Conservation (phyloP, 35 echinoderm and acorn worm species). For the Patiria miniata region DNA sequence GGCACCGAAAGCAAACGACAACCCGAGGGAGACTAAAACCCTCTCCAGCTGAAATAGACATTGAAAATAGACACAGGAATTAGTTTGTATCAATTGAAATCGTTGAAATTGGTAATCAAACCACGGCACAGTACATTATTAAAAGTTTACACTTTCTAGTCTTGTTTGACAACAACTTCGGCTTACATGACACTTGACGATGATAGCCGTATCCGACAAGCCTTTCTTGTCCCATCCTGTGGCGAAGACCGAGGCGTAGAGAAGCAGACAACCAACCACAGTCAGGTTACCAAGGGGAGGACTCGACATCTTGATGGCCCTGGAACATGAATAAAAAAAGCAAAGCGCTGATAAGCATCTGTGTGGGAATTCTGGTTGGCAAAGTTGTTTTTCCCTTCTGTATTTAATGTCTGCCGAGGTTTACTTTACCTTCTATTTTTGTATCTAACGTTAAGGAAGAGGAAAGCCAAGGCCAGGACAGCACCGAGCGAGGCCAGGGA, state of each 20-base stretch:
- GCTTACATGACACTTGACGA: constrained; percentile 27
- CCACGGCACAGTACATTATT: too few species aligned
- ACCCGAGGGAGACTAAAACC: background rate
- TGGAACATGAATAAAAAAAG: background rate
- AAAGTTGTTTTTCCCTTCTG: too few species aligned
- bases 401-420: too few species aligned
- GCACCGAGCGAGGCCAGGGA: constrained; percentile 8
- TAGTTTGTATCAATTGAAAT: too few species aligned
- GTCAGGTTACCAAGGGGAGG: constrained; percentile 6
- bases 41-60: background rate
- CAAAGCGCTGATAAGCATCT: too few species aligned
- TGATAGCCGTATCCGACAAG: background rate
- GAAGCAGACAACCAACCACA: constrained; percentile 22
- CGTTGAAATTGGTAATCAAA: too few species aligned
- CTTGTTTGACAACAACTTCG: too few species aligned
- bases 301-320: constrained; percentile 15
- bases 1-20: background rate
- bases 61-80: too few species aligned
- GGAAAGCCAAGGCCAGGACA: constrained; percentile 13
- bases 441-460: constrained; percentile 29
- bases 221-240: background rate
- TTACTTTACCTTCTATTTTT: constrained; percentile 24
- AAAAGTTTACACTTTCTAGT: too few species aligned
- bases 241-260: constrained; percentile 1
- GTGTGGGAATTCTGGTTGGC: too few species aligned